Base-by-base conservation (phyloP, 64 coral and sea anemone species). In the Cladopsammia gracilis region DNA sequence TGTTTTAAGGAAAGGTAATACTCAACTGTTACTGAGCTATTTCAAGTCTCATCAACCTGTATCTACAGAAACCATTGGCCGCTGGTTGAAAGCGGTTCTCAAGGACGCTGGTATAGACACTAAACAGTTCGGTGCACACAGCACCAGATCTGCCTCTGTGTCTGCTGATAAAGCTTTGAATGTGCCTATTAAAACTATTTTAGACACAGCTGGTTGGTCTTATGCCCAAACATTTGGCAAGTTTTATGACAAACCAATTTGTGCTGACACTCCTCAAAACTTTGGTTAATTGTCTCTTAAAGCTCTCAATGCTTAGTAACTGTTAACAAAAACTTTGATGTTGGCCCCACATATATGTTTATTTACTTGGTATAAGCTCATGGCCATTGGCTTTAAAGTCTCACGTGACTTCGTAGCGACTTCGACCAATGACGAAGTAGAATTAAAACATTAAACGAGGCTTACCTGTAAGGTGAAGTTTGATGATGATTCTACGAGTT, bases 201-300 rank as follows among this genome's bases (percentile, higher is more conserved):
- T 87, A 47, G 20, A 78, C 8, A 42, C 58, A 45, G 92, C 75
- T 83, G 90, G 90, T 24, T 93, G 90, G 90, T 76, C 90, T n/a
- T 61, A 93, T 25, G 58, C 82, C 19, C 48, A 58, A 56, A 93
- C 91, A 23, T 93, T 93, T 76, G 45, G 34, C 12, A 93, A 86
- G 22, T 93, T 86, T 86, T 87, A 91, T 84, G 22, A 86, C 12
- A 77, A 77, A 74, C 79, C 79, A 86, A 25, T 76, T 34, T 34
- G 34, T 34, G 34, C 34, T 34, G 34, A 34, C 34, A 34, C n/a
- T n/a, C n/a, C 34, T 34, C 34, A 34, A 34, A 34, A 34, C 34
- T 34, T 34, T 34, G 34, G 34, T n/a, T 34, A 34, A 34, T 34
- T 34, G 34, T 34, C 34, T 34, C 34, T 34, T 34, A 34, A 34